phyloP scores from a whole-genome alignment of 2,797 vertebrate species.

The Nannoperca australis region DNA sequence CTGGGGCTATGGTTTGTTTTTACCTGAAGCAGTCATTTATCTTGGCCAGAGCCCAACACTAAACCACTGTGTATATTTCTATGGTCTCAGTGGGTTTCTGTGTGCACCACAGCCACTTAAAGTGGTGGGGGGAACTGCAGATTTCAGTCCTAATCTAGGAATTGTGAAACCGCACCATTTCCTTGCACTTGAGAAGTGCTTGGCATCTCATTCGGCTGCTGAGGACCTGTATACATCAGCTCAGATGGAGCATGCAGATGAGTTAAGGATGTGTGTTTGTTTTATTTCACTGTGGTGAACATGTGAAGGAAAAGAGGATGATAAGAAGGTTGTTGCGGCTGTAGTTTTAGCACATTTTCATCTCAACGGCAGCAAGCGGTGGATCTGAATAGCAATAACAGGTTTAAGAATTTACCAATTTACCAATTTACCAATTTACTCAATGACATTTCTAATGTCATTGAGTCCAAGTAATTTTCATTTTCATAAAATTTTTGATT shows the following conservation, averaged over 20 bases:
- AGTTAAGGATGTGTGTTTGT: constrained; percentile 54
- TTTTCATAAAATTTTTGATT: background rate
- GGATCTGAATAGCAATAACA: background rate
- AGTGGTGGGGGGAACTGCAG: constrained; percentile 78
- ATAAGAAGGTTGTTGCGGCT: constrained; percentile 9
- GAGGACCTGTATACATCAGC: constrained; percentile 58
- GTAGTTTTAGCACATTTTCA: constrained; percentile 24
- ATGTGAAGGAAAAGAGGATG: constrained; percentile 25
- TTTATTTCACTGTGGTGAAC: constrained; percentile 47
- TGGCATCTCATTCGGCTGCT: constrained; percentile 65
- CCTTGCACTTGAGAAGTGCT: constrained; percentile 73
- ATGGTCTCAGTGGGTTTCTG: constrained; percentile 84
- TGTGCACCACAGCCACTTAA: constrained; percentile 87
- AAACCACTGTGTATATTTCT: constrained; percentile 89
- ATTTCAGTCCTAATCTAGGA: constrained; percentile 86
- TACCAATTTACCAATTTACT: too few species aligned
- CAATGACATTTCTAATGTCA: constrained; percentile 1
- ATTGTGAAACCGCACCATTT: constrained; percentile 87
- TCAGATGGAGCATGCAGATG: constrained; percentile 63
- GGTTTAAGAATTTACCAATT: too few species aligned
- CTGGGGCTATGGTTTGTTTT: constrained; percentile 85
- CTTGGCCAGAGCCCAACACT: constrained; percentile 84
- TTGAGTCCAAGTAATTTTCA: background rate
- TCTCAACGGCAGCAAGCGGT: constrained; percentile 7
- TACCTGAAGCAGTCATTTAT: constrained; percentile 89